Base-by-base conservation (phyloP, 2,113 vertebrate genomes). In the Nothocercus julius region DNA sequence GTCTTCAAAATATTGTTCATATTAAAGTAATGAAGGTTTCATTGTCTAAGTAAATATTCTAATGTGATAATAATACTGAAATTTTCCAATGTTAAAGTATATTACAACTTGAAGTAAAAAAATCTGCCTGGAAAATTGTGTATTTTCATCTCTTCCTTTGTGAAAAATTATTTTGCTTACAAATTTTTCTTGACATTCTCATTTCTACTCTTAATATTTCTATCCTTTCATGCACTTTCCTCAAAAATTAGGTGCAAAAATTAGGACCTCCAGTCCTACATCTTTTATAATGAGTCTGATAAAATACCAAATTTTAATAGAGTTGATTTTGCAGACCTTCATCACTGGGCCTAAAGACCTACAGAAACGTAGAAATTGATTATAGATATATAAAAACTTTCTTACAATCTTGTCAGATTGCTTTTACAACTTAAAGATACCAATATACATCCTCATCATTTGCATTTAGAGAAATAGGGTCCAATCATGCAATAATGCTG, bases 401-500 rank as follows among this genome's bases (percentile, higher is more conserved):
- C 63, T 40, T 3, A 1, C 2, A 1, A 13, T 8, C 63, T 83
- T 83, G 13, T 75, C 34, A 72, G 3, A 63, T 54, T 77, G 17
- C 30, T 89, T 92, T 85, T 54, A 16, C 30, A 54, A 14, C 17
- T 85, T 82, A 62, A 73, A 74, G 75, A 49, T 56, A 85, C 13
- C 32, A 69, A 58, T 79, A 85, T 22, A 63, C 8, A 36, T 75
- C 84, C 15, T 44, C 18, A 79, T 54, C 4, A 82, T 76, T 75
- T 80, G 63, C 27, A 77, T 92, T 91, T 92, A 87, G 32, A 83
- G 45, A 95, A 95, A 95, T 72, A 36, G 44, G 70, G 9, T 78
- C 75, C 61, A 78, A 45, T 59, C 79, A 94, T 73, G 67, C 47
- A 93, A 87, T 22, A 53, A 84, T 32, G 86, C 62, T 84, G 47